Conservation (phyloP, 2,797 vertebrate genomes). For the Micromesistius poutassou region DNA sequence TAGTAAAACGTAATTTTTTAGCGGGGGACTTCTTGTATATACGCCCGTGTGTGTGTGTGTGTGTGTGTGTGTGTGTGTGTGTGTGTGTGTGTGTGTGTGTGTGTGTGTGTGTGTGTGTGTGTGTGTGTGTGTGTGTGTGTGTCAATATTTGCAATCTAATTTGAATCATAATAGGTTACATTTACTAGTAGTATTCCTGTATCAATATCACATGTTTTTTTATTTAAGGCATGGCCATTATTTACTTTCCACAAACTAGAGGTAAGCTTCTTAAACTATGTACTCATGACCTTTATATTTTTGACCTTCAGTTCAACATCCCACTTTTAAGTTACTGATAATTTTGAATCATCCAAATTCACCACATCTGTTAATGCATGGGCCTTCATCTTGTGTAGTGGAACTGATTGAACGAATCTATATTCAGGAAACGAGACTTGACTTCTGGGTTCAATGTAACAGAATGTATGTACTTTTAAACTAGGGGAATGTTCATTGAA, state of each 20-base stretch:
- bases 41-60: too few relatives aligned
- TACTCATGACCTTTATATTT: background rate
- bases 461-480: background rate
- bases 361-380: background rate
- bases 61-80: too few relatives aligned
- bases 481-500: background rate
- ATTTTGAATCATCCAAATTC: background rate
- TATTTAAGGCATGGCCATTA: background rate
- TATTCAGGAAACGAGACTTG: background rate
- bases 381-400: background rate
- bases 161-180: too few relatives aligned
- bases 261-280: background rate
- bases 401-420: background rate
- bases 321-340: background rate
- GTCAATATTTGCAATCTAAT: too few relatives aligned
- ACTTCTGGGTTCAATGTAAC: background rate
- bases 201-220: background rate
- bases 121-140: too few relatives aligned
- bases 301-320: background rate
- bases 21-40: too few relatives aligned
- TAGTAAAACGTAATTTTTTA: too few relatives aligned
- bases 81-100: too few relatives aligned
- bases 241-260: background rate
- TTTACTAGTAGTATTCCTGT: background rate
- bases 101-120: too few relatives aligned